A percentile compares a stretch with the other conserved stretches of the same genome.
These are phyloP conservation scores for Drosophila greeni DNA, from an alignment of 2,888 invertebrate genomes.

Conservation along the genomic window DNA sequence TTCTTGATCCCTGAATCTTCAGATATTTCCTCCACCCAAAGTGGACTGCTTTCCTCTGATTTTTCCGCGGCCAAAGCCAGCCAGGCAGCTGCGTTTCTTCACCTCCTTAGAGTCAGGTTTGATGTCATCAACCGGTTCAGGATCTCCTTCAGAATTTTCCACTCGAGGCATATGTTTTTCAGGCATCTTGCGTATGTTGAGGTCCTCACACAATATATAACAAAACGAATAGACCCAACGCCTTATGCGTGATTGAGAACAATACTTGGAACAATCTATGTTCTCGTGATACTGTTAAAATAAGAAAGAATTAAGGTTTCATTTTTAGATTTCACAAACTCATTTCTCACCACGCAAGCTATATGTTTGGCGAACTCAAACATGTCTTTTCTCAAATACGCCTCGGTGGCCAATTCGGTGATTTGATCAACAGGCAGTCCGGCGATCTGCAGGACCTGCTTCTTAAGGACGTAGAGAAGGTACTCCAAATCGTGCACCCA, in stretches of 20 bases:
- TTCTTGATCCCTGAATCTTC: too few relatives aligned
- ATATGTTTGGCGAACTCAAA: constrained; percentile 73
- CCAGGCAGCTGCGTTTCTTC: background rate
- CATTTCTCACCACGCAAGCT: constrained; percentile 74
- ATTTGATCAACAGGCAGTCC: constrained; percentile 54
- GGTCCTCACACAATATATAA: constrained; percentile 78
- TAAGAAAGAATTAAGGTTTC: constrained; percentile 7
- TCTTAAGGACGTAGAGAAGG: constrained; percentile 73
- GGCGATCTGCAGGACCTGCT: constrained; percentile 65
- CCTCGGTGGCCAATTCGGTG: constrained; percentile 59
- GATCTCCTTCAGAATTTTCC: background rate
- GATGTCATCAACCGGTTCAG: too few relatives aligned
- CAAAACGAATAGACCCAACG: constrained; percentile 79
- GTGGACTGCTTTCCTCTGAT: background rate
- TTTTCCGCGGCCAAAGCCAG: background rate
- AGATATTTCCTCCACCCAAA: too few relatives aligned
- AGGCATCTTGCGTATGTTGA: constrained; percentile 76
- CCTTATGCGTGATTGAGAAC: constrained; percentile 78
- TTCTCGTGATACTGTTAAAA: constrained; percentile 78
- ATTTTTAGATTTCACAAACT: too few relatives aligned
- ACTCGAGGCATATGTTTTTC: constrained; percentile 78
- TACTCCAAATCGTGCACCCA: constrained; percentile 37
- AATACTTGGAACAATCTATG: constrained; percentile 75
- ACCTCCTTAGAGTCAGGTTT: background rate
- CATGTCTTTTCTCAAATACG: constrained; percentile 64